These are phyloP conservation scores for Dasyurus viverrinus DNA, from an alignment of 2,113 vertebrate species.

Conservation along the genomic window DNA sequence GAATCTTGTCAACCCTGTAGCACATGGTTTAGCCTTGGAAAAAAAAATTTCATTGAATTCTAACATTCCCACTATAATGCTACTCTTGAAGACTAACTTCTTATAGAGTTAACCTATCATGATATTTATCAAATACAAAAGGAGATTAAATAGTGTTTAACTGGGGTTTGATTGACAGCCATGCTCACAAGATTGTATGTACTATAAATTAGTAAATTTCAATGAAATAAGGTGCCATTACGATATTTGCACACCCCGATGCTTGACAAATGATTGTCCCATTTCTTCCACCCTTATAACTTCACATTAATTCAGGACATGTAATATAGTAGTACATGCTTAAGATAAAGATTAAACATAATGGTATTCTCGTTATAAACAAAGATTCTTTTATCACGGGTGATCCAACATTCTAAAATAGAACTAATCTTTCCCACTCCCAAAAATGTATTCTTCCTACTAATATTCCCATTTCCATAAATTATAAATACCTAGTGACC, in stretches of 20 bases:
- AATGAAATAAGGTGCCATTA: not conserved
- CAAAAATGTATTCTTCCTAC: not conserved
- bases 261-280: not conserved
- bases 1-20: slow-evolving; percentile 24
- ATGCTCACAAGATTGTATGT: not conserved
- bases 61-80: slow-evolving; percentile 14
- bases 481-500: not conserved
- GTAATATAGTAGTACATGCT: not conserved
- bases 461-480: not conserved
- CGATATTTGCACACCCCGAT: not conserved
- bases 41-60: slow-evolving; percentile 35
- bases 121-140: not conserved
- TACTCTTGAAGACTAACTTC: slow-evolving; percentile 14
- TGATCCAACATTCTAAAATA: not conserved
- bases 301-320: not conserved
- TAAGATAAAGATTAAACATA: not conserved
- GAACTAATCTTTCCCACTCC: not conserved
- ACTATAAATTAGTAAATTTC: not conserved
- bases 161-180: not conserved
- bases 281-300: not conserved
- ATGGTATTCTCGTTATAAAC: not conserved
- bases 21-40: slow-evolving; percentile 39
- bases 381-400: not conserved
- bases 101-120: not conserved
- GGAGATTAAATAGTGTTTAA: not conserved